Evolutionary conservation across 2,797 vertebrate genomes (phyloP).

Genomic region (Etheostoma nigrum): DNA sequence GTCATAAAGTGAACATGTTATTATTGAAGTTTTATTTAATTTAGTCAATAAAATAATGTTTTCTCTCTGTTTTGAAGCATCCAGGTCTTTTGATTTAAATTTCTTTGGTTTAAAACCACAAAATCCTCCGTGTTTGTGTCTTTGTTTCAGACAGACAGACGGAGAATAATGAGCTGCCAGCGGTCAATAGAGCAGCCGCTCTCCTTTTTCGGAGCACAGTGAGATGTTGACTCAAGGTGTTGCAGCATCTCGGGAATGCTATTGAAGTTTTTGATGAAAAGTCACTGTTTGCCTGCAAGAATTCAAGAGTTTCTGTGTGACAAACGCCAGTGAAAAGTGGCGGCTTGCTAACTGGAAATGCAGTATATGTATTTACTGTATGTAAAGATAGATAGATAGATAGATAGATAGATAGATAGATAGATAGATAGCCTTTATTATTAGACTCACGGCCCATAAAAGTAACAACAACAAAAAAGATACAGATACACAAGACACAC

Average conservation of each 20-base stretch:
- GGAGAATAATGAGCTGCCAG: slow-evolving; percentile 12
- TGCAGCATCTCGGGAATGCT: slow-evolving; percentile 72
- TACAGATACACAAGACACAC: too few relatives aligned
- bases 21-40: neutral
- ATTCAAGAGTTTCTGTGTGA: slow-evolving; percentile 43
- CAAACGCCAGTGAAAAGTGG: neutral
- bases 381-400: too few relatives aligned
- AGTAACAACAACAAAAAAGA: too few relatives aligned
- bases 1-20: neutral
- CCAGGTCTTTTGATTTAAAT: neutral
- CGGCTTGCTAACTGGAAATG: neutral
- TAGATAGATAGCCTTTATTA: too few relatives aligned
- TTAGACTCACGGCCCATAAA: too few relatives aligned
- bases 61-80: neutral
- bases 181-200: slow-evolving; percentile 22
- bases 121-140: neutral
- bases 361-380: neutral
- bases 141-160: neutral
- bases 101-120: neutral
- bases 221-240: slow-evolving; percentile 80
- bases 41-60: neutral
- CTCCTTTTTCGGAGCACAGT: slow-evolving; percentile 49
- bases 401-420: too few relatives aligned
- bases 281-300: slow-evolving; percentile 53
- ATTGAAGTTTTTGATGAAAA: slow-evolving; percentile 65